Conservation (phyloP, 2,888 invertebrate species). For the Athripsodes cinereus region DNA sequence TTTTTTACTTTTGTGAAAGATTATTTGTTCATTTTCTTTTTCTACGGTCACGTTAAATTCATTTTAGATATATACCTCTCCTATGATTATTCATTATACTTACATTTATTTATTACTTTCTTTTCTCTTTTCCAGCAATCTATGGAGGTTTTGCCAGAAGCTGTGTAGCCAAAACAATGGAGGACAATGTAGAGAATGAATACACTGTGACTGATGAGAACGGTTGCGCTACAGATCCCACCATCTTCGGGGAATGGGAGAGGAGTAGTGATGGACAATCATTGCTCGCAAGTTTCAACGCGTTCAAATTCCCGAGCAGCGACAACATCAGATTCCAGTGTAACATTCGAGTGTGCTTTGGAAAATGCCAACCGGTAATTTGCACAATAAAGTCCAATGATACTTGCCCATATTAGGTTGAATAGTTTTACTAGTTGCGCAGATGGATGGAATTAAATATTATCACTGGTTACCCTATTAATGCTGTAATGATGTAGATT, state of each 20-base stretch:
- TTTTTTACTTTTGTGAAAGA: too few species aligned
- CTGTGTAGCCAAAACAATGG: conserved; percentile 89
- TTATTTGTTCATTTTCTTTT: too few species aligned
- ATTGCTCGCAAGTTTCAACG: conserved; percentile 82
- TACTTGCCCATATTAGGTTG: too few species aligned
- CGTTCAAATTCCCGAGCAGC: conserved; percentile 92
- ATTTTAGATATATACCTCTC: too few species aligned
- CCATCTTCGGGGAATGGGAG: conserved; percentile 91
- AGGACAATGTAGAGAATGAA: conserved; percentile 81
- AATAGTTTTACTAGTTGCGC: too few species aligned
- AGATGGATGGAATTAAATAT: too few species aligned
- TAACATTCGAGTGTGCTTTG: conserved; percentile 91
- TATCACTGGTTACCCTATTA: too few species aligned
- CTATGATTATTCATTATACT: not conserved
- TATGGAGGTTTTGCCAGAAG: conserved; percentile 92
- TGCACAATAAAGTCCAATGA: too few species aligned
- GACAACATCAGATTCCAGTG: conserved; percentile 94
- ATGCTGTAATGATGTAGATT: too few species aligned
- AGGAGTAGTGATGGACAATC: conserved; percentile 81
- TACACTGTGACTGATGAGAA: conserved; percentile 91
- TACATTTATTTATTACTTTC: too few species aligned
- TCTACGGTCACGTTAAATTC: too few species aligned
- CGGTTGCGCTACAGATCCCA: conserved; percentile 88
- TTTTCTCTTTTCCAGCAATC: conserved; percentile 53
- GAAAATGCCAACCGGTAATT: conserved; percentile 91